Evolutionary conservation across 2,113 vertebrate genomes (phyloP), one percentile per base, ranked within the genome.

Genomic region (Zapornia atra): DNA sequence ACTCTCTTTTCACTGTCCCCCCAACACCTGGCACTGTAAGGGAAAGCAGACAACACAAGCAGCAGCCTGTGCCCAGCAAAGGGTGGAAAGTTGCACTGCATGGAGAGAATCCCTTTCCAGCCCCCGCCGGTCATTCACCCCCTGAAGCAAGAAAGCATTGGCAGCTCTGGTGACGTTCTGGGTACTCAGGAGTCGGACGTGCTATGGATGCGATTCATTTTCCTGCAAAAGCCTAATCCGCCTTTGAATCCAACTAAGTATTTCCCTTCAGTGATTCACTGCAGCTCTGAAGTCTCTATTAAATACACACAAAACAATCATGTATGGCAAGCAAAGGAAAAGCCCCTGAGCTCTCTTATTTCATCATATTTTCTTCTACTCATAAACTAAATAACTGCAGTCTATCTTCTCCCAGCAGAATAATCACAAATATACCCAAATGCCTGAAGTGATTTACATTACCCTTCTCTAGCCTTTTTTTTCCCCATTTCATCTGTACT

Each of bases 321-420:
- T 6, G 29, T 90, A 60, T 54, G 71, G 68, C 82, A 95, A 86
- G 51, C 6, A 80, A 91, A 88, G 53, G 42, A 96, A 90, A 93
- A 96, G 42, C 10, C 87, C 63, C 79, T 57, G 61, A 88, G 88
- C 83, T 93, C 57, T 38, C 44, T 91, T 76, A 68, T 79, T 90
- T 54, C n/a, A 81, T 81, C 36, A 1, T 73, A 31, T 94, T 93
- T 96, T 84, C 92, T 86, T 92, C 44, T 86, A 46, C 72, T 71
- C 61, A 40, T 42, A 85, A 69, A 76, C 71, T 84, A 92, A 94
- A 75, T n/a, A 93, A 88, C 77, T 44, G 15, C 48, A 79, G 40
- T 66, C 84, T 93, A 85, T 88, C 88, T 84, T 61, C 81, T 70
- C 44, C n/a, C 92, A 89, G 65, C 21, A 82, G 65, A 92, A 94